These are phyloP conservation scores for Trichosurus vulpecula DNA, from an alignment of 2,797 vertebrate species.

Conservation along the genomic window DNA sequence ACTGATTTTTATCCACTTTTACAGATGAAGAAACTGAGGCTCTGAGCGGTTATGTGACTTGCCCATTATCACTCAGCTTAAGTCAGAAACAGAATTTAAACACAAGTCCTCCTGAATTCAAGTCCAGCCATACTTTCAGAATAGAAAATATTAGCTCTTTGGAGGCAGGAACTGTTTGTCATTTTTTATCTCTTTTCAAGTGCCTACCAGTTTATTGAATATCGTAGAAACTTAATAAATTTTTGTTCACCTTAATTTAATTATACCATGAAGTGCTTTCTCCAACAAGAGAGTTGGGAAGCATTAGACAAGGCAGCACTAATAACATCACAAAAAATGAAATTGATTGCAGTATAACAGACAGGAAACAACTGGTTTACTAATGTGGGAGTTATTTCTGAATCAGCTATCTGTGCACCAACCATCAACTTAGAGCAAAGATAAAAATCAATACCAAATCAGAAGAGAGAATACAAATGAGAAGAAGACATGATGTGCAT, in stretches of 20 bases:
- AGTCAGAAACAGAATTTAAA: neutral
- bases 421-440: neutral
- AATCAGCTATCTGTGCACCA: neutral
- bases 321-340: neutral
- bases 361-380: neutral
- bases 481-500: neutral
- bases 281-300: neutral
- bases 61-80: neutral
- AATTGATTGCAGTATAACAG: neutral
- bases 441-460: neutral
- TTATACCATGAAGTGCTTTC: neutral
- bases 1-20: neutral
- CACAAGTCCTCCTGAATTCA: neutral
- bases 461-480: neutral
- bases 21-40: neutral
- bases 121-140: neutral
- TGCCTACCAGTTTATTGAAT: neutral
- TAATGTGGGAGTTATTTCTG: neutral
- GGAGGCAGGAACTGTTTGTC: neutral
- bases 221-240: neutral
- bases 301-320: neutral
- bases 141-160: neutral
- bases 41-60: neutral
- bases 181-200: neutral
- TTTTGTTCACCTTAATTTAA: neutral